phyloP scores from a whole-genome alignment of 2,797 vertebrate genomes.

The Oreonectes daqikongensis region DNA sequence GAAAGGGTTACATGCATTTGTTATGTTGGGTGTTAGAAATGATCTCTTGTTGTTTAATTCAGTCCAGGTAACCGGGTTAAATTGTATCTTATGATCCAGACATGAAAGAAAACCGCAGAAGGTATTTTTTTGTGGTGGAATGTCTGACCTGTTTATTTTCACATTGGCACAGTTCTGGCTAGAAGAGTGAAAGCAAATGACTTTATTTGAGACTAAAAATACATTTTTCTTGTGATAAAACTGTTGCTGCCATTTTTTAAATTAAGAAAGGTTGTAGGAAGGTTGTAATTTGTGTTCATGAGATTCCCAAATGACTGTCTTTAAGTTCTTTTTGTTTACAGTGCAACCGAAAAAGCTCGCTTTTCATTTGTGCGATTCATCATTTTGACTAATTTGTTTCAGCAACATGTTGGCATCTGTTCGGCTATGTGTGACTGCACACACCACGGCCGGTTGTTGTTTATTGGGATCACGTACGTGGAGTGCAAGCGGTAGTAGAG shows the following conservation, averaged over 20 bases:
- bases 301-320: neutral
- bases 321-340: neutral
- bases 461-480: conserved; percentile 10
- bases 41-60: neutral
- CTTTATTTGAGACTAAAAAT: neutral
- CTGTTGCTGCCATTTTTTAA: neutral
- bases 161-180: neutral
- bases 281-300: neutral
- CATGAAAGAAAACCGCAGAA: neutral
- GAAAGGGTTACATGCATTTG: neutral
- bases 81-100: neutral
- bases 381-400: conserved; percentile 1
- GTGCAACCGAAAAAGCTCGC: neutral
- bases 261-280: neutral
- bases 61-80: neutral
- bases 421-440: neutral
- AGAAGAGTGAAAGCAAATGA: neutral
- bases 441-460: neutral
- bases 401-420: conserved; percentile 5
- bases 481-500: conserved; percentile 51
- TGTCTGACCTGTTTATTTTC: neutral
- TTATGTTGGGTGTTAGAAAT: neutral
- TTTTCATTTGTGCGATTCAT: conserved; percentile 8
- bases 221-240: neutral
- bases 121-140: neutral